These are phyloP conservation scores for Chrosomus eos DNA, from an alignment of 2,797 vertebrate species.

Conservation along the genomic window DNA sequence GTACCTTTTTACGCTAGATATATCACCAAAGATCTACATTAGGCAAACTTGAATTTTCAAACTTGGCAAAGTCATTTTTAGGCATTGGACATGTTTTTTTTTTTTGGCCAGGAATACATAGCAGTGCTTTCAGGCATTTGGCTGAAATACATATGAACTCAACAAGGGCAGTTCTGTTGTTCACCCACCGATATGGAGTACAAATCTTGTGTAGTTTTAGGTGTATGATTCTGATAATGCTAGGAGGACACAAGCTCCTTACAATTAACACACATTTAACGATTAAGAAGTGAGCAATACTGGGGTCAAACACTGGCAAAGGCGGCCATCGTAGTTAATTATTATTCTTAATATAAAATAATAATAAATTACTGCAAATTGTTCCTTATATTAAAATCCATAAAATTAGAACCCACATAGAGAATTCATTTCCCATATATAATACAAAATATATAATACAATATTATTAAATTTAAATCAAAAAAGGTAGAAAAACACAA, in stretches of 20 bases:
- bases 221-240: slow-evolving; percentile 87
- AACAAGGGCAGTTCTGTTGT: slow-evolving; percentile 51
- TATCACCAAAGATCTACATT: slow-evolving; percentile 19
- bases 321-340: slow-evolving; percentile 75
- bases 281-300: slow-evolving; percentile 80
- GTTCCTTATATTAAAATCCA: slow-evolving; percentile 89
- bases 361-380: slow-evolving; percentile 87
- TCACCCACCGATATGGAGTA: slow-evolving; percentile 59
- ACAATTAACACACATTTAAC: slow-evolving; percentile 62
- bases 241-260: slow-evolving; percentile 77
- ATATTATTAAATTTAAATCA: slow-evolving; percentile 70
- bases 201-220: slow-evolving; percentile 63
- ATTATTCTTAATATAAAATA: slow-evolving; percentile 70
- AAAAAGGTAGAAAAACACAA: slow-evolving; percentile 81
- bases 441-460: slow-evolving; percentile 76
- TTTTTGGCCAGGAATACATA: slow-evolving; percentile 26
- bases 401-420: slow-evolving; percentile 81
- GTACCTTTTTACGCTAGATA: slow-evolving; percentile 23
- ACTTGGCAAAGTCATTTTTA: slow-evolving; percentile 43
- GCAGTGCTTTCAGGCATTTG: slow-evolving; percentile 19
- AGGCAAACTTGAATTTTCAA: slow-evolving; percentile 34
- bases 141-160: slow-evolving; percentile 68
- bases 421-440: slow-evolving; percentile 74
- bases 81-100: slow-evolving; percentile 22
- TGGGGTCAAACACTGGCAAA: slow-evolving; percentile 88